Evolutionary conservation across 2,888 invertebrate species (phyloP), one percentile per base, ranked within the genome.

Genomic region (Dryobota labecula): DNA sequence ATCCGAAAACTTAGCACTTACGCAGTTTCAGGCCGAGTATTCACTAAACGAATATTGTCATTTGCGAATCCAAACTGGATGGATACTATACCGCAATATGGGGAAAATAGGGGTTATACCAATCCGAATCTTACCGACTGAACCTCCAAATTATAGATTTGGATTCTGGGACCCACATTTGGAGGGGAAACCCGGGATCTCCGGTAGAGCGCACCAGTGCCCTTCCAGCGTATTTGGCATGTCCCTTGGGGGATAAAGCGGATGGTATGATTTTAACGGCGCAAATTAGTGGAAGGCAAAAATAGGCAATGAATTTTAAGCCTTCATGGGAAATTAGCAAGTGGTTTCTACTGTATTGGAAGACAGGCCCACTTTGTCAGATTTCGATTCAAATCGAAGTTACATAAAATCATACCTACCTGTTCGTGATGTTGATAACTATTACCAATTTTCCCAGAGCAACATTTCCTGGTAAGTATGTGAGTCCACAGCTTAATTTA

Each of bases 401-500:
- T 1, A 2, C 20, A 18, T 8, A 36, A 7, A 0, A 53, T 15
- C 2, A 20, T 27, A 13, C 18, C 2, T 15, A 67, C n/a, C 1
- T n/a, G 13, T 43, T 27, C 15, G 8, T 51, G 20, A 51, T 51
- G 24, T 38, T 27, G 0, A 30, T 36, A 62, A 2, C 13, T 49
- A 6, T 13, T 11, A 36, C 15, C 5, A 4, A 62, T 45, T n/a
- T 0, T 53, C 5, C 2, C 8, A 33, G 33, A 1, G 15, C 11
- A 47, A 30, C 8, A 13, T 53, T 57, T 51, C 1, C 11, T 8
- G 0, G 33, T 8, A 11, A 24, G 73, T 58, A 20, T 27, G 20
- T 77, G 62, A 41, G n/a, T 54, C 54, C 13, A n/a, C 7, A 41
- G 30, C 56, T 62, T 76, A 70, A 70, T 72, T 69, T n/a, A 41